Conservation (phyloP, 2,797 vertebrate genomes). For the Micrastur ruficollis region DNA sequence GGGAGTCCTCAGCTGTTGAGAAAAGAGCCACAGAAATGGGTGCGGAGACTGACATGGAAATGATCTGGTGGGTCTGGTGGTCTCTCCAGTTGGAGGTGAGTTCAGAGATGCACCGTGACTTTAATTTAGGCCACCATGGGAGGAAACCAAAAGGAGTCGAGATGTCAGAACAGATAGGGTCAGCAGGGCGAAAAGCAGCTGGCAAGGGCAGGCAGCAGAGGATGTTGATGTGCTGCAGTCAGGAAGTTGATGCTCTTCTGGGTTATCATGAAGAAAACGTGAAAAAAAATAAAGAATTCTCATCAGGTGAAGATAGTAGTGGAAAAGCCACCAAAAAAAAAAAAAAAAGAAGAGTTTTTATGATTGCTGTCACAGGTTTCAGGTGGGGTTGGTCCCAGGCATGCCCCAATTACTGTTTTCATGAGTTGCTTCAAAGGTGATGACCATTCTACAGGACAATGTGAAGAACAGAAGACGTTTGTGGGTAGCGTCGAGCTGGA, state of each 20-base stretch:
- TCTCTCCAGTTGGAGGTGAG: not conserved
- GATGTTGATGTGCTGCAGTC: not conserved
- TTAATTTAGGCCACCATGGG: not conserved
- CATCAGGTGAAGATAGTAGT: not conserved
- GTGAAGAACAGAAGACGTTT: not conserved
- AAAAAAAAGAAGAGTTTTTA: not conserved
- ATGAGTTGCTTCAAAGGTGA: not conserved
- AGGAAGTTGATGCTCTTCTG: not conserved
- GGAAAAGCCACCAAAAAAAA: not conserved
- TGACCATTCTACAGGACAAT: not conserved
- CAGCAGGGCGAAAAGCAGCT: not conserved
- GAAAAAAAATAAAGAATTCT: not conserved
- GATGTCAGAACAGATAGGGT: too few relatives aligned
- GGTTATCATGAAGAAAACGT: not conserved
- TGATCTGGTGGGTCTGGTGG: not conserved
- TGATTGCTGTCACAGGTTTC: not conserved
- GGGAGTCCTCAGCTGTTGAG: rapidly evolving
- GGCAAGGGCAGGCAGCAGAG: not conserved
- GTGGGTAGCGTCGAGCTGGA: not conserved
- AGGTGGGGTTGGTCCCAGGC: not conserved
- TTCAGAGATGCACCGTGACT: not conserved
- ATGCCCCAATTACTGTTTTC: not conserved
- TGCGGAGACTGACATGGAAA: not conserved
- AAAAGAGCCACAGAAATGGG: not conserved
- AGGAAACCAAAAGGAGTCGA: not conserved